Evolutionary conservation across 1,140 invertebrate genomes (phyloP).

Genomic region (Trinorchestia longiramus): DNA sequence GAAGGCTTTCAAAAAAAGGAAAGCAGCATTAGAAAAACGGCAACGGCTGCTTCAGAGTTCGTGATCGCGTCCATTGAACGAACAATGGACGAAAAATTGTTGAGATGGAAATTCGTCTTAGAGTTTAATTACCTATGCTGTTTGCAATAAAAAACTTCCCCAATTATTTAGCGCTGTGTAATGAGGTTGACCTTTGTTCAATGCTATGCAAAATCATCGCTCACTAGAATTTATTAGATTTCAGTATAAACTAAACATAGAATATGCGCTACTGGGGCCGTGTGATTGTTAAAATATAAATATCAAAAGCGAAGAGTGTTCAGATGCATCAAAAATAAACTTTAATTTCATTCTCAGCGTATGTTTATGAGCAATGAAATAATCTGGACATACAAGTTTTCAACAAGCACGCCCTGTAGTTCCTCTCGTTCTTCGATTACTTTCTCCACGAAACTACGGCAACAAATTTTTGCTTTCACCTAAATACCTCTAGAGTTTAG

Average conservation of each 20-base stretch:
- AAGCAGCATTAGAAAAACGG: not conserved
- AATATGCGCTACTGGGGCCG: no score
- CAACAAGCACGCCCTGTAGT: no score
- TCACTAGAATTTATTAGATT: not conserved
- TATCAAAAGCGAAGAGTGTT: no score
- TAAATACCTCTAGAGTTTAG: not conserved
- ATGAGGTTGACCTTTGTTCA: not conserved
- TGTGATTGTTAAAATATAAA: no score
- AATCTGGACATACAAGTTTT: no score
- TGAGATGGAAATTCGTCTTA: not conserved
- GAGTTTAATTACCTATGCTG: not conserved
- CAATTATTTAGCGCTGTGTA: not conserved
- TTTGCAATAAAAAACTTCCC: not conserved
- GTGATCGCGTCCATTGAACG: not conserved
- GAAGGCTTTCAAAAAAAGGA: not conserved
- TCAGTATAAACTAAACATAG: no score
- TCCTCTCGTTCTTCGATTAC: no score
- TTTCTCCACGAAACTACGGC: no score
- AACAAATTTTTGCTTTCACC: not conserved
- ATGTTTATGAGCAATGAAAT: no score
- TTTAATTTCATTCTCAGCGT: no score
- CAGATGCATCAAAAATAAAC: no score
- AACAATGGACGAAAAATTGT: not conserved
- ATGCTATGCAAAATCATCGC: not conserved
- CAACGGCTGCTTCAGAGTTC: not conserved